phyloP scores from a whole-genome alignment of 2,888 invertebrate species.

The Tachina fera region DNA sequence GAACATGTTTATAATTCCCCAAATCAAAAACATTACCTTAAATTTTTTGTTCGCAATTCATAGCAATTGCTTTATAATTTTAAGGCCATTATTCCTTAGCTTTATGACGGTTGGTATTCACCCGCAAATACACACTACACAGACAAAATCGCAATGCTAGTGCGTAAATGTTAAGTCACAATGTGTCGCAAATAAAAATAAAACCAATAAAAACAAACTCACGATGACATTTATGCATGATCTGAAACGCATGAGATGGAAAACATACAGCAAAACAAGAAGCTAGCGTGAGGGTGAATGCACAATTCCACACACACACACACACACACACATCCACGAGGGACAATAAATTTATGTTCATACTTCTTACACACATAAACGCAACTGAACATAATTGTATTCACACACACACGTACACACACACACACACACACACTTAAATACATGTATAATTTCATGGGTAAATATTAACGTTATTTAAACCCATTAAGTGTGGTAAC shows the following conservation, averaged over 20 bases:
- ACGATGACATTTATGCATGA: conserved; percentile 38
- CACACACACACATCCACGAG: conserved; percentile 44
- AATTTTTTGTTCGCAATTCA: not conserved
- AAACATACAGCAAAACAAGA: not conserved
- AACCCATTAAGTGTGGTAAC: conserved; percentile 64
- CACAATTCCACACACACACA: conserved; percentile 27
- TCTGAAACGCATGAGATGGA: not conserved
- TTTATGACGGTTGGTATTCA: not conserved
- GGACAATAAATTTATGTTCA: conserved; percentile 20
- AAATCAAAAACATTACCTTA: too few relatives aligned
- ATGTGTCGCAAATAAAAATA: conserved; percentile 37
- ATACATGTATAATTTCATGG: not conserved
- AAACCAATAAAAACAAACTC: not conserved
- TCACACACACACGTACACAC: not conserved
- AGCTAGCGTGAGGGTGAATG: not conserved
- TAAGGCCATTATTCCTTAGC: not conserved
- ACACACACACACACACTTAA: too few relatives aligned
- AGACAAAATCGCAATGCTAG: conserved; percentile 20
- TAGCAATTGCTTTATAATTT: not conserved
- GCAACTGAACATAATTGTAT: not conserved
- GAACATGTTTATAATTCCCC: too few relatives aligned
- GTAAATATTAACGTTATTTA: conserved; percentile 41
- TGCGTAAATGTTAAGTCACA: conserved; percentile 32
- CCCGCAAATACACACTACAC: not conserved
- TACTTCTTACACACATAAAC: not conserved